Percentiles rank a stretch among this genome's conserved stretches.
These are phyloP conservation scores for Lysandra coridon DNA, from an alignment of 2,888 invertebrate species.

Conservation along the genomic window DNA sequence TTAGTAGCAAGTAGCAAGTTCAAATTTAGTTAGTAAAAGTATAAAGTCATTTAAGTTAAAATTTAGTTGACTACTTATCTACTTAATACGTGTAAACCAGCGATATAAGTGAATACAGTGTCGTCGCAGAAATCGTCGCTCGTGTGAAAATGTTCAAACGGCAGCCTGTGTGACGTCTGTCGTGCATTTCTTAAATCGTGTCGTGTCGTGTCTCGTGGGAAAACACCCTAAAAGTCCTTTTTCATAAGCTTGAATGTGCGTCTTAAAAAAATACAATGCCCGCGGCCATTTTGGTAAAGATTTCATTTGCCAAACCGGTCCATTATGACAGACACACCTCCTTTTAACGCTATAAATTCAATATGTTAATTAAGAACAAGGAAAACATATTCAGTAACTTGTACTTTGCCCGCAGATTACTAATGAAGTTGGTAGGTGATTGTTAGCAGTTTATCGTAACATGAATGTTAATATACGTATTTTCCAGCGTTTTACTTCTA, in stretches of 20 bases:
- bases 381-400: slow-evolving; percentile 23
- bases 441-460: background rate
- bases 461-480: background rate
- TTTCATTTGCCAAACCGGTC: slow-evolving; percentile 2
- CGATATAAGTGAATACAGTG: no score
- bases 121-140: no score
- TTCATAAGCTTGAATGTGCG: background rate
- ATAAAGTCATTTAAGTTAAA: no score
- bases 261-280: background rate
- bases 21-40: no score
- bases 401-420: slow-evolving; percentile 21
- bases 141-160: no score
- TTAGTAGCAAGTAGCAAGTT: no score
- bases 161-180: no score
- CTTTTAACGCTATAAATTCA: slow-evolving; percentile 4
- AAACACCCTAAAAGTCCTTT: background rate
- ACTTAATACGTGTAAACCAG: no score
- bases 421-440: slow-evolving; percentile 16
- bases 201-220: no score
- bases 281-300: slow-evolving; percentile 17
- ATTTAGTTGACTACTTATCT: no score
- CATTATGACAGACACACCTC: slow-evolving; percentile 26
- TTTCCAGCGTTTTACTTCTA: background rate
- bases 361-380: slow-evolving; percentile 17
- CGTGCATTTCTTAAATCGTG: no score